Conservation (phyloP, 1,140 invertebrate genomes). For the Bombus waltoni region DNA sequence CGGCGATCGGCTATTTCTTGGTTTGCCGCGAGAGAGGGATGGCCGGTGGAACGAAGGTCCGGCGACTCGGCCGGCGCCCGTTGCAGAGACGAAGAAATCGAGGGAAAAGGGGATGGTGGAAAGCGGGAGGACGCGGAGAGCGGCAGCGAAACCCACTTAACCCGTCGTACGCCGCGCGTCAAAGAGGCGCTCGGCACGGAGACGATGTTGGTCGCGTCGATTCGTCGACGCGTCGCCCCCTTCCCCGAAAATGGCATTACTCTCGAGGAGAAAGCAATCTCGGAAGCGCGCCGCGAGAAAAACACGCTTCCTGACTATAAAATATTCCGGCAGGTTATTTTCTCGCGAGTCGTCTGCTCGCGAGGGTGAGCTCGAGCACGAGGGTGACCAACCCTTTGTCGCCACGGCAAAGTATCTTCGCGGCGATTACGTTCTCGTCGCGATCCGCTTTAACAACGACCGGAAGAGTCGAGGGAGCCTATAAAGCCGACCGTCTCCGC, state of each 20-base stretch:
- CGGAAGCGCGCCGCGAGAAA: slow-evolving; percentile 50
- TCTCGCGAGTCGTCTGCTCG: slow-evolving; percentile 10
- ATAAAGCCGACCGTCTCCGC: slow-evolving; percentile 59
- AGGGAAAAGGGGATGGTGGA: too few relatives aligned
- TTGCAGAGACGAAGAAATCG: not conserved
- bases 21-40: too few relatives aligned
- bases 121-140: not conserved
- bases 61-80: too few relatives aligned
- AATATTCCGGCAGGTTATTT: slow-evolving; percentile 65
- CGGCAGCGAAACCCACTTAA: slow-evolving; percentile 58
- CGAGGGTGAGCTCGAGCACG: not conserved
- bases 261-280: slow-evolving; percentile 75
- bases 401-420: slow-evolving; percentile 61
- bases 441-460: slow-evolving; percentile 65
- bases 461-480: slow-evolving; percentile 72
- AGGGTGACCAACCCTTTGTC: slow-evolving; percentile 69
- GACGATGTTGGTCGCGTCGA: slow-evolving; percentile 49
- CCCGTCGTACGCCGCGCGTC: slow-evolving; percentile 58
- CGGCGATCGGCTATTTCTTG: too few relatives aligned
- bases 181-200: slow-evolving; percentile 52
- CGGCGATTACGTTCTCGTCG: slow-evolving; percentile 70
- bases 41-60: too few relatives aligned
- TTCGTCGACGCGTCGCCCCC: slow-evolving; percentile 11
- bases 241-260: slow-evolving; percentile 71
- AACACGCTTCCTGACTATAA: slow-evolving; percentile 65